Base-by-base conservation (phyloP, 2,797 vertebrate genomes). In the Pteronotus mesoamericanus region DNA sequence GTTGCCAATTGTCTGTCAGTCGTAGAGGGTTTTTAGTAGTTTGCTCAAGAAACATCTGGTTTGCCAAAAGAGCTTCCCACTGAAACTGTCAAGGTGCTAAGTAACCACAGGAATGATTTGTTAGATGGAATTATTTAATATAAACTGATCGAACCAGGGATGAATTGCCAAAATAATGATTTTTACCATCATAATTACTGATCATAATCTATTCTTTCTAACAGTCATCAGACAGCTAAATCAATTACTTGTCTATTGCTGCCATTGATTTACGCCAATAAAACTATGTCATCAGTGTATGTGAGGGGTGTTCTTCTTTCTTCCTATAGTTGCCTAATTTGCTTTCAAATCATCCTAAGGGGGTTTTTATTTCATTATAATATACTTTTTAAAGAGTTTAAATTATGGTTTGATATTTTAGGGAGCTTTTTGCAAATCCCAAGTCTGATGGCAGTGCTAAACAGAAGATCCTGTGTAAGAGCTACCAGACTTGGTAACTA, bases 151-250 rank as follows among this genome's bases (percentile, higher is more conserved):
- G 68, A 85, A 66, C 80, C 34, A 82, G 42, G 44, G 42, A 90
- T 74, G 66, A 92, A 32, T 80, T 94, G 92, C 78, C 85, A 79
- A 77, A 82, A 55, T 44, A 96, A 74, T 95, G 53, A 88, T 75
- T 94, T 93, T 93, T 94, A 74, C 29, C 61, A 94, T 94, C 29
- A 79, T 37, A 92, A 86, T 90, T 95, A 92, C 53, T 94, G 85
- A 55, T 66, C 61, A 88, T 89, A 46, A 92, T 15, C 34, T 72
- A 71, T 88, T 71, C 26, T 95, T 95, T 68, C 44, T 61, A 66
- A 88, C 6, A 69, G 42, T 48, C 55, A 75, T 59, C 79, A 75
- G 83, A 85, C 22, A 75, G 57, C 57, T 87, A 57, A 91, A 86
- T 29, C 69, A 94, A 90, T 86, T 94, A 95, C 92, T 82, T 94